Evolutionary conservation across 2,113 vertebrate genomes (phyloP).

Genomic region (Laticauda colubrina): DNA sequence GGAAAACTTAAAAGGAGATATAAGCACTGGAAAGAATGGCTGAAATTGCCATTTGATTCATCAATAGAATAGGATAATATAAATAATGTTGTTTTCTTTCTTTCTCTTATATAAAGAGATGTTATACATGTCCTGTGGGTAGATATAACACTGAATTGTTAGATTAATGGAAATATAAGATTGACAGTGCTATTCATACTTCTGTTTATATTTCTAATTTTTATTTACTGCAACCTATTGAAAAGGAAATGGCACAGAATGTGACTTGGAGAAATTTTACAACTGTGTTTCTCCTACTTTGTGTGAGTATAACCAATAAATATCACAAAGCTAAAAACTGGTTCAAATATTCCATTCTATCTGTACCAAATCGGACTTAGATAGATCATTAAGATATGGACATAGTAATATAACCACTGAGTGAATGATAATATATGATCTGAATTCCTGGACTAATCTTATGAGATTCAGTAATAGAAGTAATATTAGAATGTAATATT

Average conservation of each 20-base stretch:
- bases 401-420: background rate
- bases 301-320: conserved; percentile 65
- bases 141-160: conserved; percentile 3
- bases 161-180: background rate
- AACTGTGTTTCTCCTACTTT: conserved; percentile 71
- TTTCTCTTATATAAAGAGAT: conserved; percentile 5
- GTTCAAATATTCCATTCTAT: background rate
- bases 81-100: background rate
- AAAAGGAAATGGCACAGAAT: conserved; percentile 72
- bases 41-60: background rate
- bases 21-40: background rate
- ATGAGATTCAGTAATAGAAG: background rate
- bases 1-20: background rate
- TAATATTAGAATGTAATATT: background rate
- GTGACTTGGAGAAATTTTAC: conserved; percentile 69
- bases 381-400: background rate
- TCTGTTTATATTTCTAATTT: background rate
- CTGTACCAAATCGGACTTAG: background rate
- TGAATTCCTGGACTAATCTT: background rate
- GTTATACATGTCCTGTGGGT: accelerated
- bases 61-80: background rate
- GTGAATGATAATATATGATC: background rate
- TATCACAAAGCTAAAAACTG: background rate
- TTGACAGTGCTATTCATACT: conserved; percentile 12
- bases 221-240: background rate